Conservation (phyloP, 2,113 vertebrate species). For the Crotalus horridus region DNA sequence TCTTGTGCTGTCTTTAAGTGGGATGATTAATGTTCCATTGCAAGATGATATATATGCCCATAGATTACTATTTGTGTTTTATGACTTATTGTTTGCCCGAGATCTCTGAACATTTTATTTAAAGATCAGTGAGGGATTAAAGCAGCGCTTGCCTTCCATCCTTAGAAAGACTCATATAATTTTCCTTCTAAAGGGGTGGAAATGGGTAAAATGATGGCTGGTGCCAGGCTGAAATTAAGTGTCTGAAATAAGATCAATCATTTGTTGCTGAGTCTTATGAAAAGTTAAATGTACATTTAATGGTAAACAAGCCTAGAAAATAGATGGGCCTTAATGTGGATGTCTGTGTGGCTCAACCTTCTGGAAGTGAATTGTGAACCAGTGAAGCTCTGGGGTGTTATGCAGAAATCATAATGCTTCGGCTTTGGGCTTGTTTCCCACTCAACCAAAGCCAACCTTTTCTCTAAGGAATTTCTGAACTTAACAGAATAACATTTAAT, state of each 20-base stretch:
- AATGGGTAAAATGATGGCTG: conserved; percentile 26
- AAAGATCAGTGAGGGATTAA: conserved; percentile 76
- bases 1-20: conserved; percentile 69
- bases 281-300: conserved; percentile 43
- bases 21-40: conserved; percentile 82
- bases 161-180: conserved; percentile 40
- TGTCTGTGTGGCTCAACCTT: not conserved
- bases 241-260: conserved; percentile 58
- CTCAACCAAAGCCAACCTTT: not conserved
- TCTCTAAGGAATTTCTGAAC: not conserved
- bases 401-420: not conserved
- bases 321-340: conserved; percentile 23
- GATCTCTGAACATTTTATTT: conserved; percentile 70
- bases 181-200: conserved; percentile 28
- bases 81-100: conserved; percentile 81
- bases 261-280: conserved; percentile 42
- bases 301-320: conserved; percentile 45
- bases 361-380: not conserved
- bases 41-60: conserved; percentile 79
- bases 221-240: conserved; percentile 59
- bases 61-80: conserved; percentile 76
- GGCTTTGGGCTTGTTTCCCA: not conserved
- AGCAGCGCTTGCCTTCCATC: conserved; percentile 58
- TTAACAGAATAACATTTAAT: not conserved
- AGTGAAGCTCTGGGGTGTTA: not conserved